Percentiles rank a stretch among this genome's conserved stretches.
Conservation (phyloP, 2,113 vertebrate genomes). For the Petrocephalus microphthalmus region DNA sequence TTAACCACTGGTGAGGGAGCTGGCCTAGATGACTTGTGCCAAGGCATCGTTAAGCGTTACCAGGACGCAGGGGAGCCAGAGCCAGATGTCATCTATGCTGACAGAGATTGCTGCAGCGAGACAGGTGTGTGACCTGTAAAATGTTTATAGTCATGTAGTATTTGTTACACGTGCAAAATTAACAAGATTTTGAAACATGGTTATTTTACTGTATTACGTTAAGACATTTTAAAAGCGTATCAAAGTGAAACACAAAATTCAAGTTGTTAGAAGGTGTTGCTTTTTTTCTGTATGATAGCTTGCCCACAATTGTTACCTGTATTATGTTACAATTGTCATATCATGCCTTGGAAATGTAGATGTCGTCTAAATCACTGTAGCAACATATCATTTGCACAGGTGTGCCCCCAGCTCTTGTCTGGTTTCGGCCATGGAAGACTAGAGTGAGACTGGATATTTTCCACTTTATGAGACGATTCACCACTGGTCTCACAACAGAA, state of each 20-base stretch:
- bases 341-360: not conserved
- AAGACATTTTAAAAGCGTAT: not conserved
- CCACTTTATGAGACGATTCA: not conserved
- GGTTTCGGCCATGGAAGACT: not conserved
- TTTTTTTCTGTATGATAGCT: not conserved
- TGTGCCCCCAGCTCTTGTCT: not conserved
- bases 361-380: not conserved
- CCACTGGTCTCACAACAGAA: not conserved
- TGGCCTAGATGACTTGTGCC: constrained; percentile 30
- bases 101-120: constrained; percentile 38
- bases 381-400: not conserved
- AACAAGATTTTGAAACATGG: not conserved
- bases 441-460: not conserved
- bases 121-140: constrained; percentile 19
- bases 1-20: constrained; percentile 33
- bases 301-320: not conserved
- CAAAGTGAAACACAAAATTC: not conserved
- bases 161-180: not conserved
- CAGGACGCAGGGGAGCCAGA: constrained; percentile 25
- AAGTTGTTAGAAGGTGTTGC: not conserved
- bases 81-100: constrained; percentile 35
- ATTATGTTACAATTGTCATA: not conserved
- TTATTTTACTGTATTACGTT: not conserved
- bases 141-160: not conserved
- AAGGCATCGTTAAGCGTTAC: constrained; percentile 25